Evolutionary conservation across 2,113 vertebrate genomes (phyloP).

Genomic region (Taxidea taxus): DNA sequence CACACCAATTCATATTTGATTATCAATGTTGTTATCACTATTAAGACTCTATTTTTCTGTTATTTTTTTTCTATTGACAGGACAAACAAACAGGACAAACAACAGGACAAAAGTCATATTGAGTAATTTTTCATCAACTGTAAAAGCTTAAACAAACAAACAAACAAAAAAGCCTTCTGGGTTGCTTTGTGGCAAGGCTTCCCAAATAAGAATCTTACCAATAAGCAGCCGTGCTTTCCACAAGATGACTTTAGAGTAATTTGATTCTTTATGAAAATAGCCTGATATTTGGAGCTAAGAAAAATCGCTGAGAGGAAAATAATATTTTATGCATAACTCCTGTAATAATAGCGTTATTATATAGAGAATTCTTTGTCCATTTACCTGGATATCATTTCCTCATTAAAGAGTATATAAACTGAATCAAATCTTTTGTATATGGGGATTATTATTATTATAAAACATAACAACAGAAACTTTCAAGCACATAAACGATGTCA

Average conservation of each 20-base stretch:
- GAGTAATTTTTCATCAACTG: neutral
- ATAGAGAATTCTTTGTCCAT: neutral
- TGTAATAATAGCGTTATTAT: neutral
- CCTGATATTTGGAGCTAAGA: neutral
- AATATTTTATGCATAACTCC: neutral
- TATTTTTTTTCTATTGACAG: neutral
- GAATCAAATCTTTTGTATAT: neutral
- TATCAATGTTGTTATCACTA: neutral
- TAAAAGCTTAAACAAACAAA: neutral
- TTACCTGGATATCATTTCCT: neutral
- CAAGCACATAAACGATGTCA: neutral
- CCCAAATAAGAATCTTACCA: neutral
- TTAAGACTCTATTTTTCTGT: neutral
- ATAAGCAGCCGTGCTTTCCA: neutral
- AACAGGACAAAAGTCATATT: neutral
- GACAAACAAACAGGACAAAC: no score
- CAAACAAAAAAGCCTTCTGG: neutral
- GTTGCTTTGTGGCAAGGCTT: neutral
- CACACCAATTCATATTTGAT: neutral
- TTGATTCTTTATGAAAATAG: neutral
- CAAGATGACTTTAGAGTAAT: neutral
- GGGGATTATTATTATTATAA: neutral
- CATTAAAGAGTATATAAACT: neutral
- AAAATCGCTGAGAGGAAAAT: neutral
- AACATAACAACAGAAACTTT: neutral